Percentiles rank a stretch among this genome's conserved stretches.
These are phyloP conservation scores for Myripristis jacobus DNA, from an alignment of 2,797 vertebrate species.

Conservation along the genomic window DNA sequence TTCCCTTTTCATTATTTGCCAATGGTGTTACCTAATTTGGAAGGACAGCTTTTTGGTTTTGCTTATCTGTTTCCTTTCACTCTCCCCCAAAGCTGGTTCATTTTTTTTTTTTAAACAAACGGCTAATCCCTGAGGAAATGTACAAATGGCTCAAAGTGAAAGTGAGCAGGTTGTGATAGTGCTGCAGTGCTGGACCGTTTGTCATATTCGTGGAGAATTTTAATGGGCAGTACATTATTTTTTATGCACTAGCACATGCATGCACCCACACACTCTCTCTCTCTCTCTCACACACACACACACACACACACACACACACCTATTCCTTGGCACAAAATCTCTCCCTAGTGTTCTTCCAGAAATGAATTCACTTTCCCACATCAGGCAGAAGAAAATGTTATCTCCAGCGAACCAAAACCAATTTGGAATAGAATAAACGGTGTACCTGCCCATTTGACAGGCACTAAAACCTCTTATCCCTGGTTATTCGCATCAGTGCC, in stretches of 20 bases:
- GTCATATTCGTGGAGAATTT: slow-evolving; percentile 50
- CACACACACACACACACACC: neutral
- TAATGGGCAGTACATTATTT: slow-evolving; percentile 41
- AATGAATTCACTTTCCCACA: slow-evolving; percentile 49
- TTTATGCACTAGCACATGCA: slow-evolving; percentile 1
- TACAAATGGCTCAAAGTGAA: slow-evolving; percentile 49
- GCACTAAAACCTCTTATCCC: slow-evolving; percentile 41
- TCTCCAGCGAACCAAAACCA: slow-evolving; percentile 49
- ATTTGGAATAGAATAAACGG: slow-evolving; percentile 57
- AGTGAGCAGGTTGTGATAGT: slow-evolving; percentile 45
- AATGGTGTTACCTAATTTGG: neutral
- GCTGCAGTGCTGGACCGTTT: slow-evolving; percentile 29
- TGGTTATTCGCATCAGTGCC: slow-evolving; percentile 37
- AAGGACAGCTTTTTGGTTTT: slow-evolving; percentile 21
- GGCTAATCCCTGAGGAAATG: slow-evolving; percentile 51
- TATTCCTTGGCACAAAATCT: slow-evolving; percentile 17
- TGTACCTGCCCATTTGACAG: slow-evolving; percentile 39
- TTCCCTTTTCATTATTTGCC: slow-evolving; percentile 7
- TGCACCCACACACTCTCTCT: slow-evolving; percentile 16
- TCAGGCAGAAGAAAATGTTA: slow-evolving; percentile 46
- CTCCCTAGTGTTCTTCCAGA: slow-evolving; percentile 4
- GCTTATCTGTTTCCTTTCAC: neutral
- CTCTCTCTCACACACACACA: slow-evolving; percentile 15
- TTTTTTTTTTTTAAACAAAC: slow-evolving; percentile 43
- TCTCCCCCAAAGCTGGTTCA: slow-evolving; percentile 22